Evolutionary conservation across 2,888 invertebrate species (phyloP), one percentile per base, ranked within the genome.

Genomic region (Drosophila recens): DNA sequence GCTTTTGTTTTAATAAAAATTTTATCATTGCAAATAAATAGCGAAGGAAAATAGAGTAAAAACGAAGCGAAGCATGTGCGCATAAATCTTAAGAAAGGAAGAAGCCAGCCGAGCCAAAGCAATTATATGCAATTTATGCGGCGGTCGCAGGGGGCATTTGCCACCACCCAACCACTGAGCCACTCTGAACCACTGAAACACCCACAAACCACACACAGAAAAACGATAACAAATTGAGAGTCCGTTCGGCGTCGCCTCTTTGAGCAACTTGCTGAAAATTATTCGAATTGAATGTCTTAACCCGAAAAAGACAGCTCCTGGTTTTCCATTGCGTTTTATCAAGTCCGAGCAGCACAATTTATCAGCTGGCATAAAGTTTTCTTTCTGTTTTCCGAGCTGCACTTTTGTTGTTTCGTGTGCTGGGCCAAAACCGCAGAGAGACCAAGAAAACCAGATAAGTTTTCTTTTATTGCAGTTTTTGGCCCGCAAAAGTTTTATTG

Each of bases 71-170:
- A 74, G 68, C 82, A 87, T 87, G 89, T 84, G 76, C 87, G 87
- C 89, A 84, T 84, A 84, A 84, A 84, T 84, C 84, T 89, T 63
- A 48, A 70, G 68, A 75, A 67, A 57, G 56, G 56, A 57, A 57
- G 34, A 57, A 23, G 9, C 17, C 43, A 43, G 54, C 40, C 54
- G 52, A 70, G 78, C 53, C 75, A 81, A 88, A 90, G 90, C 90
- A 90, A 90, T 90, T 90, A 90, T 91, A 89, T 91, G 91, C 91
- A 91, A 90, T 90, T 90, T 90, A 90, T 90, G 89, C 90, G 76
- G 66, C 71, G 80, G 85, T 53, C 52, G 53, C 49, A 42, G 48
- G 40, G 40, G 36, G 52, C 46, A 57, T 15, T 27, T 27, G 40
- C 40, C 10, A 10, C 34, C 52, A 38, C 20, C 56, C 59, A 57